These are phyloP conservation scores for Hozukius guyotensis DNA, from an alignment of 2,797 vertebrate genomes.

Conservation along the genomic window DNA sequence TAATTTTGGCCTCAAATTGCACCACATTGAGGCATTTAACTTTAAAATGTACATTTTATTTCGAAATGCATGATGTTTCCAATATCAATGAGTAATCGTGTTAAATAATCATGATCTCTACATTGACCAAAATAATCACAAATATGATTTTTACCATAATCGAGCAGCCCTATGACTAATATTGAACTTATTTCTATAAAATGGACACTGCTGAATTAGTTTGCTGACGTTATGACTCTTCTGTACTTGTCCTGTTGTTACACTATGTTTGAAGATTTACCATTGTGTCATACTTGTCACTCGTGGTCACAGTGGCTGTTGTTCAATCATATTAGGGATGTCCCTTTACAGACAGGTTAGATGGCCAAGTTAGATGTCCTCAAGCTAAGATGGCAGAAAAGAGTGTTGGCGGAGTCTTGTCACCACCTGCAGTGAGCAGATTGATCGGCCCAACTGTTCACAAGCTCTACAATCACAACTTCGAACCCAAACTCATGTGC, in stretches of 20 bases:
- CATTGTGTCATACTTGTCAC: not conserved
- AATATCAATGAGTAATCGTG: too few relatives aligned
- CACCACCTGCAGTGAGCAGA: constrained; percentile 25
- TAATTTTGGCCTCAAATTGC: too few relatives aligned
- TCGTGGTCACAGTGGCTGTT: not conserved
- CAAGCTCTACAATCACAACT: constrained; percentile 29
- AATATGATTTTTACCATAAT: too few relatives aligned
- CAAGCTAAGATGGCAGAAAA: not conserved
- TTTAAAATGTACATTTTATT: too few relatives aligned
- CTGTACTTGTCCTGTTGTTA: not conserved
- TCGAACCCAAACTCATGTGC: not conserved
- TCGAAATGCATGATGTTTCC: too few relatives aligned
- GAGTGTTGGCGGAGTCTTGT: not conserved
- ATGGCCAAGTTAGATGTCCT: not conserved
- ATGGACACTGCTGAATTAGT: not conserved
- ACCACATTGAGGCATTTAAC: too few relatives aligned
- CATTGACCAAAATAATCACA: too few relatives aligned
- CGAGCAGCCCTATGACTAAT: too few relatives aligned
- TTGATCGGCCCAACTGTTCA: not conserved
- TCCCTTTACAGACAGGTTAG: not conserved
- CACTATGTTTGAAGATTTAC: not conserved
- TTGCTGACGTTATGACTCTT: not conserved
- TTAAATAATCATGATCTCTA: too few relatives aligned
- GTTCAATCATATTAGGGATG: not conserved
- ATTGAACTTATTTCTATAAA: not conserved